Conservation (phyloP, 2,888 invertebrate genomes). For the Acronicta leporina region DNA sequence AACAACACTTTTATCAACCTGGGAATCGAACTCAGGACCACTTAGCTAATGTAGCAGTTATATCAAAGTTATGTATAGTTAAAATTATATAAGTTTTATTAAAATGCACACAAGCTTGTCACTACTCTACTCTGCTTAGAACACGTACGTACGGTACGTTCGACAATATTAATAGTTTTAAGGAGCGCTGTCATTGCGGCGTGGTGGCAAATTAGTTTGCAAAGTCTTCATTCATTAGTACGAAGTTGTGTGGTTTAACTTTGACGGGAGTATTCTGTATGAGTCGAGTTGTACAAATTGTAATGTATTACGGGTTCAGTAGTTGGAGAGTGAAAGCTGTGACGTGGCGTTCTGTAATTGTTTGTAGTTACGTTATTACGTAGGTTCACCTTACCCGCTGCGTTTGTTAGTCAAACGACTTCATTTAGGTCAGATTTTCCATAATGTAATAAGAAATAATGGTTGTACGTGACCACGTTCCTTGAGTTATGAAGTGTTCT, state of each 20-base stretch:
- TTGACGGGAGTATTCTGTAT: slow-evolving; percentile 60
- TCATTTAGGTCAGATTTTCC: slow-evolving; percentile 46
- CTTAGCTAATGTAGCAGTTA: no score
- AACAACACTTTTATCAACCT: no score
- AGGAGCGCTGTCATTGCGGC: slow-evolving; percentile 67
- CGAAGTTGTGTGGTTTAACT: slow-evolving; percentile 73
- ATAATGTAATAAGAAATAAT: slow-evolving; percentile 31
- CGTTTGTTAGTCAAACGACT: slow-evolving; percentile 45
- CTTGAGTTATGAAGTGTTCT: slow-evolving; percentile 27
- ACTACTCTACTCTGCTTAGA: slow-evolving; percentile 16
- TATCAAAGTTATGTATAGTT: no score
- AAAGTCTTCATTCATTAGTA: slow-evolving; percentile 78
- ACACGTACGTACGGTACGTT: slow-evolving; percentile 35
- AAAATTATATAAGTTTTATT: slow-evolving; percentile 34
- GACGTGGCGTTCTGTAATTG: slow-evolving; percentile 46
- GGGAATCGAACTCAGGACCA: no score
- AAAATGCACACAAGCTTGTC: slow-evolving; percentile 33
- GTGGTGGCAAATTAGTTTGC: slow-evolving; percentile 74
- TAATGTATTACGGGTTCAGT: slow-evolving; percentile 61
- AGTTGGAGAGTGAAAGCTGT: slow-evolving; percentile 51
- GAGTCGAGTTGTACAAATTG: slow-evolving; percentile 62
- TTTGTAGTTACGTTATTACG: slow-evolving; percentile 46
- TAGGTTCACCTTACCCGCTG: slow-evolving; percentile 31
- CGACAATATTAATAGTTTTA: slow-evolving; percentile 67
- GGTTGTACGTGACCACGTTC: slow-evolving; percentile 28